Conservation (phyloP, 2,797 vertebrate genomes). For the Coregonus suidteri region DNA sequence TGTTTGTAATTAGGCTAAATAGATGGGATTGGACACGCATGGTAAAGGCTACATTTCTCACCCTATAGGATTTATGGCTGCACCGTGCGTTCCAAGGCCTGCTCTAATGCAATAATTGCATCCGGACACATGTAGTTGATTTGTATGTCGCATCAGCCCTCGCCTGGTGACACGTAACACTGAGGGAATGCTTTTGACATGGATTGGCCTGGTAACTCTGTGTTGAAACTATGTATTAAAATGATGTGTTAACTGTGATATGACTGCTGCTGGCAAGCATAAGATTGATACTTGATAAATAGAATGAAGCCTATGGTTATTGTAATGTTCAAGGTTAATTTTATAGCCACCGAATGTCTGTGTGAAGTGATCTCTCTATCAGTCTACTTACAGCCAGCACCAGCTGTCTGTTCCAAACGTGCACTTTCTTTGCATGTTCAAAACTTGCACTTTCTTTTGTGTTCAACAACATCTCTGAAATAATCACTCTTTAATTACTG, state of each 20-base stretch:
- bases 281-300: constrained; percentile 72
- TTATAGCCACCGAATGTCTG: constrained; percentile 65
- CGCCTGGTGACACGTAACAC: constrained; percentile 66
- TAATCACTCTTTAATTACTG: constrained; percentile 86
- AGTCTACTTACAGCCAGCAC: constrained; percentile 76
- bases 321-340: constrained; percentile 74
- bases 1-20: constrained; percentile 27
- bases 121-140: constrained; percentile 68
- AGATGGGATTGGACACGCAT: neutral
- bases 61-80: constrained; percentile 10
- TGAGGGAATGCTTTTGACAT: constrained; percentile 70
- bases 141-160: constrained; percentile 63
- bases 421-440: too few species aligned
- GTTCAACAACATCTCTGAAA: constrained; percentile 64
- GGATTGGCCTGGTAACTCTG: constrained; percentile 59
- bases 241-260: too few species aligned
- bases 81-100: constrained; percentile 48
- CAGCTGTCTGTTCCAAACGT: constrained; percentile 79
- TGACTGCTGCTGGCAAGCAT: constrained; percentile 61
- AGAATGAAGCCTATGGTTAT: constrained; percentile 69
- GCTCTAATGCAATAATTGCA: constrained; percentile 77
- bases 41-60: constrained; percentile 12
- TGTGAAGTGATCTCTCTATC: constrained; percentile 16
- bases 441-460: too few species aligned
- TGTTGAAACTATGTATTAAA: too few species aligned